A percentile compares a stretch with the other conserved stretches of the same genome.
Conservation (phyloP, 30 jellyfish, hydroid and myxozoan genomes). For the Aurelia aurita region DNA sequence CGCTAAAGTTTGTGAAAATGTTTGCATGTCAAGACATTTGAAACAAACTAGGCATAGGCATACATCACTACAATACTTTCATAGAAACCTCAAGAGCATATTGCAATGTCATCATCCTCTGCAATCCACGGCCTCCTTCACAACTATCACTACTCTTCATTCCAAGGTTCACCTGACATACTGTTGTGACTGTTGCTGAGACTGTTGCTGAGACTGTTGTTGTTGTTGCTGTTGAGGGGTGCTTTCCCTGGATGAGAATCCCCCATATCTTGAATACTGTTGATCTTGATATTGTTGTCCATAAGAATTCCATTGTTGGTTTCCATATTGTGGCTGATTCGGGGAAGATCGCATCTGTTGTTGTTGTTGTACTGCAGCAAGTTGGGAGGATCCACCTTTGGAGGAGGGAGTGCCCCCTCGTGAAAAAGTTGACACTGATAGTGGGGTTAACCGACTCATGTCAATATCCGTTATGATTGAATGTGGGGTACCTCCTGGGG, state of each 20-base stretch:
- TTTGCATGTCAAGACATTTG: too few species aligned
- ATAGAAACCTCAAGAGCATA: too few species aligned
- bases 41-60: too few species aligned
- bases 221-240: constrained; percentile 66
- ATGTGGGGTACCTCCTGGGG: constrained; percentile 98
- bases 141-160: too few species aligned
- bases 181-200: constrained; percentile 56
- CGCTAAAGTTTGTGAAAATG: too few species aligned
- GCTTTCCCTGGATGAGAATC: constrained; percentile 23
- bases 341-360: constrained; percentile 70
- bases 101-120: too few species aligned
- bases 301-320: constrained; percentile 76
- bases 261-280: constrained; percentile 45
- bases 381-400: constrained; percentile 38
- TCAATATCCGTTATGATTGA: constrained; percentile 75
- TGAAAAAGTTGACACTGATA: constrained; percentile 52
- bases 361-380: constrained; percentile 45
- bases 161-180: constrained; percentile 25
- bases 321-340: constrained; percentile 41
- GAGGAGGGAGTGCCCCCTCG: constrained; percentile 72
- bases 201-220: constrained; percentile 53
- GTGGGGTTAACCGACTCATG: constrained; percentile 64
- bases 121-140: too few species aligned
- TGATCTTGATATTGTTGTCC: constrained; percentile 44
- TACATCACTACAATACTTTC: too few species aligned